Percentiles rank a stretch among this genome's conserved stretches.
Evolutionary conservation across 2,888 invertebrate genomes (phyloP).

Genomic region (Nasonia oneida): DNA sequence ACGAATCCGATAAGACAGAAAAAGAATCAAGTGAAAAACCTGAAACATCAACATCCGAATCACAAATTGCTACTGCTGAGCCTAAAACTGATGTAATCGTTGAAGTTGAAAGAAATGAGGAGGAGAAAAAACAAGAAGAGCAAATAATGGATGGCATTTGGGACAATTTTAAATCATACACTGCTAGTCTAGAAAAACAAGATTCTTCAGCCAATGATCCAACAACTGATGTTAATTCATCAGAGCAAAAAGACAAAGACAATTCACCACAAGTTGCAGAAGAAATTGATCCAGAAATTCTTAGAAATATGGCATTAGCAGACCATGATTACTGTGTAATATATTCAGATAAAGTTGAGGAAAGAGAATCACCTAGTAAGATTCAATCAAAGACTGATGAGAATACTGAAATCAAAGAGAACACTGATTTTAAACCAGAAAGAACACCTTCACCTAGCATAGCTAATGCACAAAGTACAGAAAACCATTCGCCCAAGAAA

Average conservation of each 20-base stretch:
- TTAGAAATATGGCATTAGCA: conserved; percentile 76
- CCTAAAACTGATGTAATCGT: conserved; percentile 64
- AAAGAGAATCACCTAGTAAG: conserved; percentile 44
- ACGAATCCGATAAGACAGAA: conserved; percentile 56
- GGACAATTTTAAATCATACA: conserved; percentile 89
- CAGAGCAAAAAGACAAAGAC: conserved; percentile 22
- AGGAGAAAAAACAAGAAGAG: conserved; percentile 81
- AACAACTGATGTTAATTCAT: conserved; percentile 13
- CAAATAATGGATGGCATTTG: conserved; percentile 86
- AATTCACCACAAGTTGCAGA: conserved; percentile 37
- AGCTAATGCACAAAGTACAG: conserved; percentile 20
- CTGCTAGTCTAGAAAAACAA: conserved; percentile 84
- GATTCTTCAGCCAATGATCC: conserved; percentile 58
- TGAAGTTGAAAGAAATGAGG: conserved; percentile 73
- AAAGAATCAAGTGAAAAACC: conserved; percentile 67
- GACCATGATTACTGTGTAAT: conserved; percentile 88
- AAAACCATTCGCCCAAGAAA: conserved; percentile 61
- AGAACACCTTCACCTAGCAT: conserved; percentile 40
- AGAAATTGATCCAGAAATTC: conserved; percentile 67
- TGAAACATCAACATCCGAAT: conserved; percentile 33
- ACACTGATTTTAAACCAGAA: conserved; percentile 32
- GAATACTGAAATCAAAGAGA: conserved; percentile 20
- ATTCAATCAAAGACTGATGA: conserved; percentile 43
- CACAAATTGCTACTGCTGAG: conserved; percentile 16
- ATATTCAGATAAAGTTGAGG: conserved; percentile 69